These are phyloP conservation scores for Neria commutata DNA, from an alignment of 2,888 invertebrate genomes.

Conservation along the genomic window DNA sequence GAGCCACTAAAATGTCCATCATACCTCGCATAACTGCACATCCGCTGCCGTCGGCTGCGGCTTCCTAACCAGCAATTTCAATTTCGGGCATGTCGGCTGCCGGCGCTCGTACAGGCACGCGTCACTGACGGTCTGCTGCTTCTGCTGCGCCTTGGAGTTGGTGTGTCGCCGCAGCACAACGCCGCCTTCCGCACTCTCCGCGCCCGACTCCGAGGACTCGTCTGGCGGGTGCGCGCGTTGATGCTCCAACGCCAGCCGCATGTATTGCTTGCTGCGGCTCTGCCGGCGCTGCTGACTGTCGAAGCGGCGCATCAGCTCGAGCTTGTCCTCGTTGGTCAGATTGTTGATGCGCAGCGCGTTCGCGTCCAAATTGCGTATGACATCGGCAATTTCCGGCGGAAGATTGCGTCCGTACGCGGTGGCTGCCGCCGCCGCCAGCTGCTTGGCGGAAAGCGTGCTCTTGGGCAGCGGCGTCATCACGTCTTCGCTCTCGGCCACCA, in stretches of 20 bases:
- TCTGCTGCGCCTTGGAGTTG: background rate
- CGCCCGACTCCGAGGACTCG: conserved; percentile 9
- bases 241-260: conserved; percentile 14
- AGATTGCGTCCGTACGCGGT: conserved; percentile 36
- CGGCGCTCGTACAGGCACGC: conserved; percentile 48
- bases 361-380: conserved; percentile 52
- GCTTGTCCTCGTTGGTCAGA: conserved; percentile 43
- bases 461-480: conserved; percentile 56
- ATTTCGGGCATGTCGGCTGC: conserved; percentile 48
- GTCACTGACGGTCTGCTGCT: conserved; percentile 5
- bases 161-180: background rate
- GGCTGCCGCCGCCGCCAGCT: conserved; percentile 4
- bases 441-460: conserved; percentile 15
- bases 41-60: conserved; percentile 14
- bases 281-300: conserved; percentile 17
- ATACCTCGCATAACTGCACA: conserved; percentile 19
- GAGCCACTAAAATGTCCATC: no score
- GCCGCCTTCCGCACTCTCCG: conserved; percentile 23
- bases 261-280: background rate
- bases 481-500: conserved; percentile 62
- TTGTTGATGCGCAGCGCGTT: conserved; percentile 52
- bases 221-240: background rate
- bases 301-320: conserved; percentile 36
- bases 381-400: conserved; percentile 55
- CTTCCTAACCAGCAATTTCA: conserved; percentile 45